Base-by-base conservation (phyloP, 2,888 invertebrate genomes). In the Mantis religiosa region DNA sequence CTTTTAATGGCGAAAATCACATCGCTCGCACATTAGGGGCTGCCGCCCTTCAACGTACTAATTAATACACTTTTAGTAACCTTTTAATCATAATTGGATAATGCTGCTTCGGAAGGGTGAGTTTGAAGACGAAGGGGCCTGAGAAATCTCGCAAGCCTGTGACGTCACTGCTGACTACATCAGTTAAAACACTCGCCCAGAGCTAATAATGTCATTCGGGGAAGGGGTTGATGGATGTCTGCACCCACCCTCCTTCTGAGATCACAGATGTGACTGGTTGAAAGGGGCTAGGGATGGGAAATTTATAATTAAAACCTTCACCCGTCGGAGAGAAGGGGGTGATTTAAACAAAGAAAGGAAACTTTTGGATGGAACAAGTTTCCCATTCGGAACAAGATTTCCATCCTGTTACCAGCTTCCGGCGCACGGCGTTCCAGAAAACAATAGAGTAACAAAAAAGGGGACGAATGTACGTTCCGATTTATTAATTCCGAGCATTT, bases 61-160 rank as follows among this genome's bases (percentile, higher is more conserved):
- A 93, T 93, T 93, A 93, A 93, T 93, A 93, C 93, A 92, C 93
- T 92, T 93, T 93, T 93, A 93, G 93, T 92, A 93, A 93, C 93
- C 93, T 93, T 93, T 93, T 93, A 93, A 93, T 93, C 93, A 93
- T 93, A 93, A 93, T 93, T 93, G 93, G 93, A 93, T 93, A 93
- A 93, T 89, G 90, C 90, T 89, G 89, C 88, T 87, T 87, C 82
- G 87, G 83, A 83, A 88, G 88, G 88, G 86, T 88, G 88, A 30
- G 82, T 30, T 34, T 28, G 28, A 83, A 54, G 85, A 83, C 47
- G 89, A 28, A 27, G 71, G 88, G 83, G 85, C 83, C 54, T 71
- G 54, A 71, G 54, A 71, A 71, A 71, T 83, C 88, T 88, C 88
- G 28, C 83, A 88, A 83, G 82, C 34, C 28, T 88, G 88, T 89